Evolutionary conservation across 2,113 vertebrate genomes (phyloP), one percentile per base, ranked within the genome.

Genomic region (Colaptes auratus): DNA sequence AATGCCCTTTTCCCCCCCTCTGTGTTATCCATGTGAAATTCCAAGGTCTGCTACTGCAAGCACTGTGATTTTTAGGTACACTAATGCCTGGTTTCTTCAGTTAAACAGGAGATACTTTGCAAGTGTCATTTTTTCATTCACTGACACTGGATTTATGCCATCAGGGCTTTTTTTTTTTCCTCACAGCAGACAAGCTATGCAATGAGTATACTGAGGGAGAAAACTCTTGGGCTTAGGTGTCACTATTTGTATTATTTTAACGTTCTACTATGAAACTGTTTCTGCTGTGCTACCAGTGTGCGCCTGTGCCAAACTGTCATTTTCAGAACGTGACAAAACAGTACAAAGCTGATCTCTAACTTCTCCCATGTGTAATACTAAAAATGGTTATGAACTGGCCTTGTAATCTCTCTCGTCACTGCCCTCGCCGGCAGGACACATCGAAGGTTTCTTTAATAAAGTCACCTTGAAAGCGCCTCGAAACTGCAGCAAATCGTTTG

Each of bases 391-490:
- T 12, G 23, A 82, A 75, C 44, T 6, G 25, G 13, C 39, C 31
- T 39, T 6, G 1, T 46, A 36, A 64, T 30, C 5, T 27, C 18
- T 84, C 10, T 13, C 20, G 36, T 28, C n/a, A 2, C n/a, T 10
- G 63, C 25, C 1, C 42, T 14, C 36, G 4, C 69, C 6, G 0
- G 42, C 77, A 33, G 3, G 3, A 4, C 0, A 2, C 5, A 1
- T 1, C 6, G 3, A 3, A 19, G 17, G 4, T 4, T 63, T 30
- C 42, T 31, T 56, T 10, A 42, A 20, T 28, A 36, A 30, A n/a
- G 9, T 5, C 23, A 18, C 24, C 24, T 1, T 21, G 7, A 36
- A 60, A 73, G 55, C 3, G 1, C n/a, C n/a, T 24, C 63, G 8
- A 14, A 61, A 20, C 39, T 8, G 28, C 5, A 39, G 25, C 7